Conservation (phyloP, 1,140 invertebrate genomes). For the Zaprionus kolodkinae region DNA sequence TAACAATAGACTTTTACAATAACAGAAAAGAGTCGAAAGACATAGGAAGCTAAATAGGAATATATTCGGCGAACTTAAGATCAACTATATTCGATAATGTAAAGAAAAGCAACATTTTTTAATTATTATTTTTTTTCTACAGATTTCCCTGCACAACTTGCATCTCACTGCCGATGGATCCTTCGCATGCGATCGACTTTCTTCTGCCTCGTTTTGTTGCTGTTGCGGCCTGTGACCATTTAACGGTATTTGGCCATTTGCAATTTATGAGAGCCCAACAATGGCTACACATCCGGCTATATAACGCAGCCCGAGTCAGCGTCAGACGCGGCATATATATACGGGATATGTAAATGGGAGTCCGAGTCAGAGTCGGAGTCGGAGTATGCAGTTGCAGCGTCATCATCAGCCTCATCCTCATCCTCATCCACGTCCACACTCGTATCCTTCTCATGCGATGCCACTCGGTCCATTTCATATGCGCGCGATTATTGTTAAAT, state of each 20-base stretch:
- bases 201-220: conserved; percentile 23
- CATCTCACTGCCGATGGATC: conserved; percentile 18
- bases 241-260: conserved; percentile 77
- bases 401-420: not conserved
- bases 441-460: conserved; percentile 16
- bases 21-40: too few species aligned
- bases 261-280: conserved; percentile 69
- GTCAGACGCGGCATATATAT: too few species aligned
- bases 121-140: not conserved
- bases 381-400: conserved; percentile 5
- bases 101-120: too few species aligned
- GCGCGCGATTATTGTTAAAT: conserved; percentile 68
- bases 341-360: not conserved
- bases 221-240: conserved; percentile 66
- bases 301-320: conserved; percentile 13
- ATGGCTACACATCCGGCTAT: conserved; percentile 54
- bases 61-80: too few species aligned
- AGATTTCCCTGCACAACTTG: not conserved
- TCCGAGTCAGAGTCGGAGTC: conserved; percentile 5
- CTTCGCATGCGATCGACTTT: conserved; percentile 8
- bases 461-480: conserved; percentile 56
- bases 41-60: too few species aligned
- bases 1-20: too few species aligned
- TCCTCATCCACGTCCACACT: not conserved
- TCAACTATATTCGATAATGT: not conserved